phyloP scores from a whole-genome alignment of 2,113 vertebrate species.

The Balaeniceps rex region DNA sequence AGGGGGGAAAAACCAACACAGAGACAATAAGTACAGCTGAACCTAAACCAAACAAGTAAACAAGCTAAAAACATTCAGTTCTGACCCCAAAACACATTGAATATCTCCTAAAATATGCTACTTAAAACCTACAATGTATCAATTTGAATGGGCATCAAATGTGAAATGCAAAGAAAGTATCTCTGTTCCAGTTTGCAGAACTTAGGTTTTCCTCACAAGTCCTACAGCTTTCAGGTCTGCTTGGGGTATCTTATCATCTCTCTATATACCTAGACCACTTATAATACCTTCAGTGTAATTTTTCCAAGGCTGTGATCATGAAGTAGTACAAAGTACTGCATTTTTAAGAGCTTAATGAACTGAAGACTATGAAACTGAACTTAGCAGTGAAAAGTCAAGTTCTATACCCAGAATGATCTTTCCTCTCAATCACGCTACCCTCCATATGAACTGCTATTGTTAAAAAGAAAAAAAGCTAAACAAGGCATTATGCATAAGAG shows the following conservation, averaged over 20 bases:
- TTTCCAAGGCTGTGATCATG: not conserved
- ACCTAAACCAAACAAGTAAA: not conserved
- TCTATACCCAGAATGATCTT: not conserved
- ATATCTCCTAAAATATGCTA: not conserved
- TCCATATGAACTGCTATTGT: not conserved
- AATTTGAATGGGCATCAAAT: not conserved
- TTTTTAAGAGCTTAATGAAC: not conserved
- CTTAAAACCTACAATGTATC: not conserved
- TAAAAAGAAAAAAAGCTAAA: not conserved
- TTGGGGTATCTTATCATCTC: not conserved
- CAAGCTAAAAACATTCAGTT: not conserved
- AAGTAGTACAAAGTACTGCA: not conserved
- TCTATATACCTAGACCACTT: not conserved
- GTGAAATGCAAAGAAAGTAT: not conserved
- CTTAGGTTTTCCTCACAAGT: not conserved
- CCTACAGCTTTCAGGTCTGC: not conserved
- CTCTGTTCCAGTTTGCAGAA: not conserved
- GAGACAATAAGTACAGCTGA: not conserved
- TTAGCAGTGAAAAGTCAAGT: not conserved
- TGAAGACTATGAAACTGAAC: not conserved
- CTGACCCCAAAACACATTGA: not conserved
- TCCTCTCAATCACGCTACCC: not conserved
- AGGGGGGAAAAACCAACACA: not conserved
- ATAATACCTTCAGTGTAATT: not conserved
- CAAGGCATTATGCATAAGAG: accelerated